phyloP scores from a whole-genome alignment of 2,797 vertebrate species.

The Pipistrellus kuhlii region DNA sequence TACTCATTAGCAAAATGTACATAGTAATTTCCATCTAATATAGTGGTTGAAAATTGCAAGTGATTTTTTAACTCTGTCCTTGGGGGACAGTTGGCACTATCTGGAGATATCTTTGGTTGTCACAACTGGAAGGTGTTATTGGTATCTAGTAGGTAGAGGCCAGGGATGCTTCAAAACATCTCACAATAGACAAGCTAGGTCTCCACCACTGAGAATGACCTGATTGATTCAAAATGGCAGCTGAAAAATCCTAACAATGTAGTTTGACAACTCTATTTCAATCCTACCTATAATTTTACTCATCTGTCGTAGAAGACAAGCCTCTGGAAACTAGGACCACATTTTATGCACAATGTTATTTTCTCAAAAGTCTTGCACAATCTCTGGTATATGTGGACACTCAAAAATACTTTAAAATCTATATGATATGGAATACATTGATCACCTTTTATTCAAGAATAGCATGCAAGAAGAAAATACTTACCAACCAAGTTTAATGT shows the following conservation, averaged over 20 bases:
- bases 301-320: not conserved
- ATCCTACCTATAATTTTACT: not conserved
- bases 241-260: not conserved
- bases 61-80: not conserved
- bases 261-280: not conserved
- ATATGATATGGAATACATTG: not conserved
- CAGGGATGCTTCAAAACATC: not conserved
- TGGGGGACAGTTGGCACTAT: not conserved
- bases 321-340: not conserved
- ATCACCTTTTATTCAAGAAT: not conserved
- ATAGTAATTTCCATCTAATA: not conserved
- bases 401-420: not conserved
- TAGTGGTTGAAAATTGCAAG: not conserved
- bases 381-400: not conserved
- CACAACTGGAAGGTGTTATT: not conserved
- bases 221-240: not conserved
- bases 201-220: not conserved
- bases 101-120: not conserved
- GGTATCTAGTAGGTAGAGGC: not conserved
- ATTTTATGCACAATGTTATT: not conserved
- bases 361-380: not conserved
- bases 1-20: not conserved
- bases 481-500: conserved; percentile 38
- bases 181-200: accelerated
- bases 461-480: conserved; percentile 28